phyloP scores from a whole-genome alignment of 1,140 invertebrate species.

The Aphis gossypii region DNA sequence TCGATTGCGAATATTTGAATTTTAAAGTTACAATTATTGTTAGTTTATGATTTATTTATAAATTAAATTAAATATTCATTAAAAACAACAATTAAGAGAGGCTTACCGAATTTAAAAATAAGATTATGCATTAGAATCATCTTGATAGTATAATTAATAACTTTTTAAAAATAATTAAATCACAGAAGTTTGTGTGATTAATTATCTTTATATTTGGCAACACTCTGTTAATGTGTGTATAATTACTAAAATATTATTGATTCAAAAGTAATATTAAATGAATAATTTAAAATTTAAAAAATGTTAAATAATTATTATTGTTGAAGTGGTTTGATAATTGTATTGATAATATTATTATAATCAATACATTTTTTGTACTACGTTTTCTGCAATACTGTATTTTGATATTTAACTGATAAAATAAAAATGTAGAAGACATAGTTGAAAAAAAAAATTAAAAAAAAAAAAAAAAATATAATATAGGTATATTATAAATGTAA shows the following conservation, averaged over 20 bases:
- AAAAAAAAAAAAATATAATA: no score
- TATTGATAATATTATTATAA: background rate
- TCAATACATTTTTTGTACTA: background rate
- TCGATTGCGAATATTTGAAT: background rate
- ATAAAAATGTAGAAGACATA: no score
- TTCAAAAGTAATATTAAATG: background rate
- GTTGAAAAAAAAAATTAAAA: background rate
- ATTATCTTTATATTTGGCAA: constrained; percentile 14
- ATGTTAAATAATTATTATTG: background rate
- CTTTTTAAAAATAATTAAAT: background rate
- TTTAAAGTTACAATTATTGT: background rate
- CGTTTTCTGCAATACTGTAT: background rate
- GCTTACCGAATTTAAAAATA: background rate
- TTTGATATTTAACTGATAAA: no score
- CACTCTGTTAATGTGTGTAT: background rate
- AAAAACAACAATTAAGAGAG: background rate
- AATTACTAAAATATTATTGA: background rate
- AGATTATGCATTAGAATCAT: background rate
- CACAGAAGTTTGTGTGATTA: background rate
- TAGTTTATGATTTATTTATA: constrained; percentile 13
- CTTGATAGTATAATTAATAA: background rate
- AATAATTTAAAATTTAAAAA: background rate
- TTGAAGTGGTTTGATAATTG: background rate
- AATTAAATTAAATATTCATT: background rate
- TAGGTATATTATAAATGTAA: background rate